Evolutionary conservation across 2,888 invertebrate species (phyloP), one percentile per base, ranked within the genome.

Genomic region (Lypha dubia): DNA sequence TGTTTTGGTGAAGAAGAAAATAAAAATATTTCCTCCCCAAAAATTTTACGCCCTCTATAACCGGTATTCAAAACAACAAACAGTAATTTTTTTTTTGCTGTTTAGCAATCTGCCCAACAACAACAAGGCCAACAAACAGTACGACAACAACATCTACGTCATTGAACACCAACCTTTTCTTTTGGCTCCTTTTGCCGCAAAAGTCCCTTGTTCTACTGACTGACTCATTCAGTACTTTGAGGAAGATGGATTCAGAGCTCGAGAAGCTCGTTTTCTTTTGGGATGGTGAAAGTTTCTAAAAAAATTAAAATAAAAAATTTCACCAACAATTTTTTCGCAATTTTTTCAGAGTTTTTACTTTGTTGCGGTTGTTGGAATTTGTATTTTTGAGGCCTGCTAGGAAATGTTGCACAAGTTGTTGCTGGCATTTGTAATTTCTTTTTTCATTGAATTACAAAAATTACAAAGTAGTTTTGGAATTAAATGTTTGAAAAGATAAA

Each of bases 41-140:
- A 41, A 67, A 62, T 44, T 77, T 46, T 73, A 77, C 81, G 58
- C 77, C 81, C 81, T 70, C 84, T 77, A 58, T 49, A 84, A 62
- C 77, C 84, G 84, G 77, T 79, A 81, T 84, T 84, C 84, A 84
- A 81, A 81, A 84, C 77, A 84, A 81, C 74, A 81, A 81, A 35
- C 73, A 32, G n/a, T 58, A 35, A 46, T 38, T 51, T 62, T 28
- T 46, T 13, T n/a, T 9, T 68, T 62, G 79, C 51, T 53, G 68
- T 70, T 68, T 71, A 71, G 70, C 76, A 80, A 68, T 73, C 76
- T 46, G 68, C 56, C 79, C 73, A 75, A 38, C 79, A 68, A 20
- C 63, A 35, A 6, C 15, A 73, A 20, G 51, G 58, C 22, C 22
- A 38, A 38, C 11, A 38, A 13, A 9, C n/a, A 38, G 13, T 56